Conservation (phyloP, 2,113 vertebrate genomes). For the Platysteira castanea region DNA sequence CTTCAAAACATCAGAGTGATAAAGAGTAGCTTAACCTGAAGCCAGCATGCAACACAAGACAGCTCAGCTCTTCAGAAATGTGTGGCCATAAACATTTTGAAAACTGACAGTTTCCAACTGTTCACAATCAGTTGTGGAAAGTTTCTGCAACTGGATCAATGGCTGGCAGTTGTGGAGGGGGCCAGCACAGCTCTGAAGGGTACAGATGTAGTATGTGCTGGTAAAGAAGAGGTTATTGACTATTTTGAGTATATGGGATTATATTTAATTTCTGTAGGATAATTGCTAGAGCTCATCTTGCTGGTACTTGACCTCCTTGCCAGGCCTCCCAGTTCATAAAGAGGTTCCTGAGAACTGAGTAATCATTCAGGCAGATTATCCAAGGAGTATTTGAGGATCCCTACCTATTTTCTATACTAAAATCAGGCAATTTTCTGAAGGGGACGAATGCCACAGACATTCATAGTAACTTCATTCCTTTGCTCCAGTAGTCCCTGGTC, state of each 20-base stretch:
- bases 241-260: not conserved
- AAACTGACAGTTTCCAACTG: not conserved
- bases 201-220: not conserved
- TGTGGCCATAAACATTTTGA: not conserved
- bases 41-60: not conserved
- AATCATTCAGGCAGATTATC: not conserved
- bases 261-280: not conserved
- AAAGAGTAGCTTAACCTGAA: conserved; percentile 22
- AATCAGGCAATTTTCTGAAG: not conserved
- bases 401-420: not conserved
- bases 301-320: not conserved
- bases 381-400: not conserved
- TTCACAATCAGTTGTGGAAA: not conserved
- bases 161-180: not conserved
- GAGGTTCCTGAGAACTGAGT: not conserved
- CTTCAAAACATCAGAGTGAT: not conserved
- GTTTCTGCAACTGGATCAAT: not conserved
- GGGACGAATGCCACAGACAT: accelerated
- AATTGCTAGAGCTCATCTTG: not conserved
- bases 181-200: not conserved
- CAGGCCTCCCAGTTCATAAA: not conserved
- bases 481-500: not conserved
- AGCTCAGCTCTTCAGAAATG: not conserved
- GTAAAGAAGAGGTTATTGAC: not conserved
- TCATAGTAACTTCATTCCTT: not conserved